Conservation (phyloP, 2,797 vertebrate species). For the Chloroceryle amazona region DNA sequence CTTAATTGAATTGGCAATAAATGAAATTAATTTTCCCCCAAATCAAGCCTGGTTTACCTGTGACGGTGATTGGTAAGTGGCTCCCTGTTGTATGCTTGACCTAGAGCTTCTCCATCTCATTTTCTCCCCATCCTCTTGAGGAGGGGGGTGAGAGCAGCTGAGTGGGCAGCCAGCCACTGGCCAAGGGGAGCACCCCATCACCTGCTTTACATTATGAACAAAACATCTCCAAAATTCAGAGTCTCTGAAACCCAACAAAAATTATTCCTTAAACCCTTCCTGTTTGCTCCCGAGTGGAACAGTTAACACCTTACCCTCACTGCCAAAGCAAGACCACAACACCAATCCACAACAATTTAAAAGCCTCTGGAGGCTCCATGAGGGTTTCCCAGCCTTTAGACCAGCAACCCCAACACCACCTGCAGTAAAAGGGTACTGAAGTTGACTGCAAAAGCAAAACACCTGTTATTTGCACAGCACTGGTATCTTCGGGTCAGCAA, state of each 20-base stretch:
- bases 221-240: not conserved
- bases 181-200: not conserved
- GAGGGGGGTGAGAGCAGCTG: not conserved
- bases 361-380: not conserved
- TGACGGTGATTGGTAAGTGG: fast-evolving
- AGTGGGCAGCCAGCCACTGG: not conserved
- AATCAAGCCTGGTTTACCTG: not conserved
- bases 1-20: not conserved
- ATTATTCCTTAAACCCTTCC: not conserved
- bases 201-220: not conserved
- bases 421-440: not conserved
- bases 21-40: not conserved
- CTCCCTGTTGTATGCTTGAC: fast-evolving
- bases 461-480: fast-evolving
- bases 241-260: not conserved
- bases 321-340: not conserved
- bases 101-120: not conserved
- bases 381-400: not conserved
- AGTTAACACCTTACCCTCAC: not conserved
- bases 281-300: not conserved
- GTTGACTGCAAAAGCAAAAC: not conserved
- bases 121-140: not conserved
- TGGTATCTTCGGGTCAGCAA: not conserved
- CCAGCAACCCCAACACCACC: not conserved
- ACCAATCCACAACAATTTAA: not conserved